Conservation (phyloP, 2,888 invertebrate species). For the Scaptodrosophila latifasciaeformis region DNA sequence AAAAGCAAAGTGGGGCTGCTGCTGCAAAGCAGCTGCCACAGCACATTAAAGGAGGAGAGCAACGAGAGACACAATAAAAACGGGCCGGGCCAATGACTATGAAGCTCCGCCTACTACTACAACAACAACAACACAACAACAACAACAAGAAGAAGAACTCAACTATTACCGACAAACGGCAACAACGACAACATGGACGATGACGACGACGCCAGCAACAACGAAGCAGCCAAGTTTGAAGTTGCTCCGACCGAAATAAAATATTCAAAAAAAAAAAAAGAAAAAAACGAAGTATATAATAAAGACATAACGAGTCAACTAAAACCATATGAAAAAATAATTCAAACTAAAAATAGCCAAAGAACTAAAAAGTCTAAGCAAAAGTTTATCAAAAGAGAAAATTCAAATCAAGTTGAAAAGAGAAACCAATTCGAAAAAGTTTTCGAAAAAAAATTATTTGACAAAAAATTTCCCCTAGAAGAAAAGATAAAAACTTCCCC, state of each 20-base stretch:
- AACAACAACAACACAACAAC: constrained; percentile 23
- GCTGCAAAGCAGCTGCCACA: constrained; percentile 17
- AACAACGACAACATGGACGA: constrained; percentile 30
- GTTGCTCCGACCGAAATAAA: no score
- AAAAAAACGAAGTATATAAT: constrained; percentile 32
- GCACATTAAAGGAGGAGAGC: constrained; percentile 60
- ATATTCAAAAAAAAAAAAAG: no score
- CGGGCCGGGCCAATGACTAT: constrained; percentile 72
- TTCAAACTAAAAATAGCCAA: no score
- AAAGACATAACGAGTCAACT: constrained; percentile 30
- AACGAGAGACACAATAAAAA: constrained; percentile 64
- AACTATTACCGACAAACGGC: no score
- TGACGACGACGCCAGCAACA: constrained; percentile 16
- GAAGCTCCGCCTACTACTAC: constrained; percentile 72
- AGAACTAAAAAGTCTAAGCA: not conserved
- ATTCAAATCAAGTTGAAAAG: no score
- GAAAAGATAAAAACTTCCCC: no score
- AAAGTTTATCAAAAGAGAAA: no score
- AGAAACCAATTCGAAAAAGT: no score
- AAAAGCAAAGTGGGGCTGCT: constrained; percentile 16
- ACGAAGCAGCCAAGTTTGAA: no score
- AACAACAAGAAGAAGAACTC: no score
- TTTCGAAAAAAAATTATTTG: no score
- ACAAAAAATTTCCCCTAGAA: no score
- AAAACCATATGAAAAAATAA: constrained; percentile 5